Conservation (phyloP, 2,888 invertebrate species). For the Lasioglossum leucozonium region DNA sequence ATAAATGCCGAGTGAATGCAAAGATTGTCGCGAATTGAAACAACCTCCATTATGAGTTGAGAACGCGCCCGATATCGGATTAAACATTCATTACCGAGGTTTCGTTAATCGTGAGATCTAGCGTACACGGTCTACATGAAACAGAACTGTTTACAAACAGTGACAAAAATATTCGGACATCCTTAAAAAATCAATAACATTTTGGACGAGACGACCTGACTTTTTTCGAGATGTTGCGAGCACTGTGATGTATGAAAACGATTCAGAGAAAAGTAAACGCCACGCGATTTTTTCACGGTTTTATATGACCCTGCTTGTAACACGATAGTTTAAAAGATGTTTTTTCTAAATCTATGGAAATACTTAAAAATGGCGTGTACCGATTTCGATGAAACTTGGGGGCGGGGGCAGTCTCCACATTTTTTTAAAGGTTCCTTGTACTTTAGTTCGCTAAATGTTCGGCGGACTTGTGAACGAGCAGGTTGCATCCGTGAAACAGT, state of each 20-base stretch:
- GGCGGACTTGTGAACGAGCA: neutral
- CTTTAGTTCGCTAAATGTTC: neutral
- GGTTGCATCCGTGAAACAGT: constrained; percentile 2
- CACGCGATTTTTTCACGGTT: neutral
- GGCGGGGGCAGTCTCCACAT: neutral
- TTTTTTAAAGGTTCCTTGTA: neutral
- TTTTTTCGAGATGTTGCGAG: no score
- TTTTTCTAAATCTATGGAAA: neutral
- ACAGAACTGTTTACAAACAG: no score
- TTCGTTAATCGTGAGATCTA: neutral
- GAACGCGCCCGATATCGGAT: neutral
- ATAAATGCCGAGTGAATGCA: constrained; percentile 7
- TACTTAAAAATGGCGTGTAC: neutral
- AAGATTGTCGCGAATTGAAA: constrained; percentile 10
- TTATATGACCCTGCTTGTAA: neutral
- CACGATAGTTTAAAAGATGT: neutral
- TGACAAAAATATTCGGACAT: no score
- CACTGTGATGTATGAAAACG: no score
- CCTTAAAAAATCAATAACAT: no score
- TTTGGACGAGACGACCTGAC: no score
- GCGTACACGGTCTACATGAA: neutral
- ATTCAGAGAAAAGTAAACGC: no score
- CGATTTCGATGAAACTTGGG: neutral
- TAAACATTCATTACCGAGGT: constrained; percentile 2
- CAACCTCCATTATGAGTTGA: neutral